A percentile compares a stretch with the other conserved stretches of the same genome.
These are phyloP conservation scores for Diarsia brunnea DNA, from an alignment of 2,888 invertebrate species.

Conservation along the genomic window DNA sequence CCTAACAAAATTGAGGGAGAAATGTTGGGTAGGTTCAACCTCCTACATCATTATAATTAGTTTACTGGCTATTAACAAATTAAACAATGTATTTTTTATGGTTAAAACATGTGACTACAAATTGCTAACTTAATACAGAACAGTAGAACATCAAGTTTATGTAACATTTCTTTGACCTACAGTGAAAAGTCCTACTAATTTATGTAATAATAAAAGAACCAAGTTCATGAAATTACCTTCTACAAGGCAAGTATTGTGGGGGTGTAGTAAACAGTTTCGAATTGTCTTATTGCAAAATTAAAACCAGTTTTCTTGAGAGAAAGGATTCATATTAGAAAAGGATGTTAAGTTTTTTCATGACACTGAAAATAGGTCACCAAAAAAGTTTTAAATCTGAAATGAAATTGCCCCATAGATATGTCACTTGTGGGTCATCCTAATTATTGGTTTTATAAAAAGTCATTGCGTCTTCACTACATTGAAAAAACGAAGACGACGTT, in stretches of 20 bases:
- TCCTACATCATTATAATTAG: slow-evolving; percentile 4
- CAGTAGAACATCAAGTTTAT: neutral
- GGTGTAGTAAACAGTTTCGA: neutral
- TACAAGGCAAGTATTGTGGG: neutral
- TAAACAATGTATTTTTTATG: slow-evolving; percentile 14
- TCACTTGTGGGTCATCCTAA: neutral
- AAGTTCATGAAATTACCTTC: neutral
- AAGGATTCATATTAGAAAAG: neutral
- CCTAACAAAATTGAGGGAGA: slow-evolving; percentile 75
- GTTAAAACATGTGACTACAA: neutral
- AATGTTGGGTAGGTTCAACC: slow-evolving; percentile 40
- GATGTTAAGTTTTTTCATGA: neutral
- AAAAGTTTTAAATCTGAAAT: neutral
- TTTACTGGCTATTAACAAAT: neutral
- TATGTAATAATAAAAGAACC: neutral
- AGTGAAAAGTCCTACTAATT: neutral
- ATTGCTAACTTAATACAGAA: neutral
- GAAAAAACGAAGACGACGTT: neutral
- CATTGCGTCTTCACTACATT: neutral
- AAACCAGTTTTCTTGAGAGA: neutral
- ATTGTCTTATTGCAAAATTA: neutral
- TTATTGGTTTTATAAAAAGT: neutral
- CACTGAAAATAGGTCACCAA: neutral
- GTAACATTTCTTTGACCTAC: neutral
- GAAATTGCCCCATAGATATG: neutral